phyloP scores from a whole-genome alignment of 2,888 invertebrate genomes.

The Marronus borbonicus region DNA sequence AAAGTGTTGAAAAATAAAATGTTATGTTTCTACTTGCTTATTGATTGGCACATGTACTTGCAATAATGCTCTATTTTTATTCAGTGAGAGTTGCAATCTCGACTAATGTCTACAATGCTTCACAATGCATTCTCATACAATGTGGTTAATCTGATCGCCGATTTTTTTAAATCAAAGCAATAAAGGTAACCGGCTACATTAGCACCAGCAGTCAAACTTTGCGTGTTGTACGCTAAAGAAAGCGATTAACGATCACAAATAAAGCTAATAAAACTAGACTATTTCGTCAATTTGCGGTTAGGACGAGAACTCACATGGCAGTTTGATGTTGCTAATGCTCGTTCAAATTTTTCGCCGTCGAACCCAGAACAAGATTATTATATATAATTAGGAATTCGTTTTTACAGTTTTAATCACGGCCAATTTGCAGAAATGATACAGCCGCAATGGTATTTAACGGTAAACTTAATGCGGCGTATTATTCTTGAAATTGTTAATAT shows the following conservation, averaged over 20 bases:
- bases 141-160: no score
- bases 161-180: no score
- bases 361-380: slow-evolving; percentile 27
- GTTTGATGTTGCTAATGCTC: slow-evolving; percentile 11
- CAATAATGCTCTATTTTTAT: no score
- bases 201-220: slow-evolving; percentile 1
- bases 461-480: slow-evolving; percentile 24
- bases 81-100: no score
- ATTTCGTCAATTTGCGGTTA: slow-evolving; percentile 33
- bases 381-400: slow-evolving; percentile 37
- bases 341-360: slow-evolving; percentile 16
- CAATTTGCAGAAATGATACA: slow-evolving; percentile 48
- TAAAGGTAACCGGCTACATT: not conserved
- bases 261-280: slow-evolving; percentile 22
- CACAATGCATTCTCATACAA: no score
- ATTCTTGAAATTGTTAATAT: slow-evolving; percentile 33
- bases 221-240: not conserved
- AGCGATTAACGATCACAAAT: slow-evolving; percentile 8
- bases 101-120: no score
- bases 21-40: no score
- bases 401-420: slow-evolving; percentile 46
- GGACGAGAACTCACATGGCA: not conserved
- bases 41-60: no score
- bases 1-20: no score
- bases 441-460: slow-evolving; percentile 37